Evolutionary conservation across 2,888 invertebrate genomes (phyloP).

Genomic region (Acleris laterana): DNA sequence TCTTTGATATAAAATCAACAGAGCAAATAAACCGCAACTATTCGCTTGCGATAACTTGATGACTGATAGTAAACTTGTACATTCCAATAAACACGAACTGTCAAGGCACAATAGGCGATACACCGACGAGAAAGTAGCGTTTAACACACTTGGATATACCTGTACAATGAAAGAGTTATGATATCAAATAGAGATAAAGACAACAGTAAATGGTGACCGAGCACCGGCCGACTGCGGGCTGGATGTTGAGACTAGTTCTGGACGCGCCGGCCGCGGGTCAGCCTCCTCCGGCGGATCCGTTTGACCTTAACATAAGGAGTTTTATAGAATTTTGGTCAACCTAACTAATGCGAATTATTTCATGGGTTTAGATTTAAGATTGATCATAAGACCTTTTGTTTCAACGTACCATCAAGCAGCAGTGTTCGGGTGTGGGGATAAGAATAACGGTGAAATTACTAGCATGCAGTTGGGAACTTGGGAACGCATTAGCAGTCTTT

Average conservation of each 20-base stretch:
- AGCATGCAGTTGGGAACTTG: too few relatives aligned
- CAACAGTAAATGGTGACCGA: constrained; percentile 21
- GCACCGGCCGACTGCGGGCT: constrained; percentile 14
- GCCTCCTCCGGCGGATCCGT: not conserved
- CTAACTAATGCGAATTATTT: too few relatives aligned
- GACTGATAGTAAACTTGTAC: constrained; percentile 42
- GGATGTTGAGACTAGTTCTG: not conserved
- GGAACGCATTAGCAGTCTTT: too few relatives aligned
- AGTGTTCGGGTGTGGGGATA: too few relatives aligned
- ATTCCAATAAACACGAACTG: constrained; percentile 43
- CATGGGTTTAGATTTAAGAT: too few relatives aligned
- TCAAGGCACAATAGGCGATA: constrained; percentile 37
- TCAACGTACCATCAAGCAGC: too few relatives aligned
- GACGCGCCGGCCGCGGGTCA: not conserved
- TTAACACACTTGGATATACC: constrained; percentile 21
- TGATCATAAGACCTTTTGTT: too few relatives aligned
- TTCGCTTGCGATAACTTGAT: constrained; percentile 38
- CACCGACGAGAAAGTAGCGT: constrained; percentile 25
- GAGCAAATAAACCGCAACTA: constrained; percentile 15
- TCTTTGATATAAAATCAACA: constrained; percentile 15
- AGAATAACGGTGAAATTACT: too few relatives aligned
- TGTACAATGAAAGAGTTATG: constrained; percentile 22
- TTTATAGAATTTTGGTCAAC: too few relatives aligned
- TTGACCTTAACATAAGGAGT: not conserved
- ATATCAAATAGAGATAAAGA: constrained; percentile 25